Conservation (phyloP, 2,888 invertebrate genomes). For the Pammene fasciana region DNA sequence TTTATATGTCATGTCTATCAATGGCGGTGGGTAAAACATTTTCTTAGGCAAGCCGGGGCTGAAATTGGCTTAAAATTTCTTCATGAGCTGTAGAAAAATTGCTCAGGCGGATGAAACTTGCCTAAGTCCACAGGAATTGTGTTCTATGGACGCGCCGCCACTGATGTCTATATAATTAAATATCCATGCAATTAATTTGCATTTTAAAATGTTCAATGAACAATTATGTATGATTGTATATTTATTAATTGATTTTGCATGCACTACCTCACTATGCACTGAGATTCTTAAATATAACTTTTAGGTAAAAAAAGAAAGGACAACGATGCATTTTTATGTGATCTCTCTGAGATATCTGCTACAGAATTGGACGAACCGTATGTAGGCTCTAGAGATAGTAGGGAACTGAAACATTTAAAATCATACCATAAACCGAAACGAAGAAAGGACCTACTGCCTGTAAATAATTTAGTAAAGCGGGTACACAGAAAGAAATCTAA, state of each 20-base stretch:
- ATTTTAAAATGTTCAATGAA: background rate
- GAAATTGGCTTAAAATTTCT: no score
- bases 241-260: slow-evolving; percentile 8
- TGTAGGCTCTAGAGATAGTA: slow-evolving; percentile 46
- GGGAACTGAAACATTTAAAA: slow-evolving; percentile 54
- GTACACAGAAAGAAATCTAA: slow-evolving; percentile 44
- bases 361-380: slow-evolving; percentile 62
- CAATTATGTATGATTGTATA: background rate
- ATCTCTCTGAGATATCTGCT: slow-evolving; percentile 68
- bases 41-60: no score
- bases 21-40: no score
- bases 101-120: no score
- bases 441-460: slow-evolving; percentile 53
- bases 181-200: background rate
- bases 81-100: no score
- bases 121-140: no score
- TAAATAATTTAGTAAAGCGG: slow-evolving; percentile 55
- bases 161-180: no score
- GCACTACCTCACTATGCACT: slow-evolving; percentile 18
- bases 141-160: no score
- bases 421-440: slow-evolving; percentile 58
- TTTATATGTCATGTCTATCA: background rate
- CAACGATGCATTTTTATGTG: slow-evolving; percentile 53
- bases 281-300: slow-evolving; percentile 48
- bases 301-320: slow-evolving; percentile 55